These are phyloP conservation scores for Peromyscus californicus DNA, from an alignment of 2,113 vertebrate genomes.

Conservation along the genomic window DNA sequence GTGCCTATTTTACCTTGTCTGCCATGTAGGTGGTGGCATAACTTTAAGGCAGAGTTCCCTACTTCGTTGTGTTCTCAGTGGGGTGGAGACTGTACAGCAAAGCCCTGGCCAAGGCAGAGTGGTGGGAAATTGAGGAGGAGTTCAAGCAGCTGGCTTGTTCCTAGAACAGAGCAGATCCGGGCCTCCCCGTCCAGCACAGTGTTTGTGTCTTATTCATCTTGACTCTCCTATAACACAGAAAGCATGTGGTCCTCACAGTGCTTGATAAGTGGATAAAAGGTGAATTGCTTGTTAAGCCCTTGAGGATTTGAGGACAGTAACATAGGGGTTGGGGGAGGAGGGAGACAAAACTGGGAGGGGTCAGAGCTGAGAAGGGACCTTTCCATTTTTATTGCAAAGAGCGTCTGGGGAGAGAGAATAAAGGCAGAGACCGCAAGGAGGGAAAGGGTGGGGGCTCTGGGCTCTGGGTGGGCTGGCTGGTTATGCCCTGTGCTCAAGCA, in stretches of 20 bases:
- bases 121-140: neutral
- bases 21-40: neutral
- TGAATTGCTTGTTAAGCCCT: neutral
- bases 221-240: neutral
- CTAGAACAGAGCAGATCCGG: neutral
- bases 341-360: neutral
- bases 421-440: neutral
- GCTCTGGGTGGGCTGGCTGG: slow-evolving; percentile 61
- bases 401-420: neutral
- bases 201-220: neutral
- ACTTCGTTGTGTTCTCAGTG: neutral
- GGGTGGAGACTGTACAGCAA: neutral
- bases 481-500: slow-evolving; percentile 9
- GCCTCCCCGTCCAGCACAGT: neutral
- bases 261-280: neutral
- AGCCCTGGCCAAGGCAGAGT: neutral
- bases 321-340: neutral
- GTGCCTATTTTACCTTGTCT: neutral
- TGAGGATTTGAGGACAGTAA: neutral
- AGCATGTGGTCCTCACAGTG: neutral
- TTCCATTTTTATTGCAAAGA: neutral
- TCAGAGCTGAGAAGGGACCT: neutral
- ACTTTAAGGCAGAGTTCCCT: neutral
- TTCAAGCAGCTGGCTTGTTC: neutral
- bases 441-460: neutral